A percentile compares a stretch with the other conserved stretches of the same genome.
These are phyloP conservation scores for Urocitellus parryii DNA, from an alignment of 2,113 vertebrate genomes.

Conservation along the genomic window DNA sequence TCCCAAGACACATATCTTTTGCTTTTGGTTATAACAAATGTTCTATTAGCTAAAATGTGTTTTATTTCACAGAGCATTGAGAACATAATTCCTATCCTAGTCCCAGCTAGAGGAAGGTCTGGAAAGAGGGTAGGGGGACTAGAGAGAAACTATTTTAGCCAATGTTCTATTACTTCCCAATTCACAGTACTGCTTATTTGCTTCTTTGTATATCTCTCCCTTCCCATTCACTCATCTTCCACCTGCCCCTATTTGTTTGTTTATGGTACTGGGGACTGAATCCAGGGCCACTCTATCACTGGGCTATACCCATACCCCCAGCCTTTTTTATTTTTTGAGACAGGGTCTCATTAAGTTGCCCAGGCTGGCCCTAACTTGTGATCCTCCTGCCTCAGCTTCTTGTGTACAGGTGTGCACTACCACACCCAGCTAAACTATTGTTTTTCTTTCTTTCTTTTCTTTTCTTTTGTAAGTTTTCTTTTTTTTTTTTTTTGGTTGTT, in stretches of 20 bases:
- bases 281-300: no score
- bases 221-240: not conserved
- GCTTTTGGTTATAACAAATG: constrained; percentile 35
- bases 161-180: not conserved
- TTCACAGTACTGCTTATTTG: not conserved
- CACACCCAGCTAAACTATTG: not conserved
- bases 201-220: not conserved
- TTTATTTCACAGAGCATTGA: not conserved
- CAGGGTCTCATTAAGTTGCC: not conserved
- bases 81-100: not conserved
- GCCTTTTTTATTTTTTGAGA: not conserved
- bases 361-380: not conserved
- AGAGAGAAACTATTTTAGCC: not conserved
- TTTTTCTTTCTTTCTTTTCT: no score
- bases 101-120: not conserved
- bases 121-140: not conserved
- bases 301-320: no score
- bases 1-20: not conserved
- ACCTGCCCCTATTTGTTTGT: not conserved
- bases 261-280: not conserved
- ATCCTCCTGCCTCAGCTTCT: not conserved
- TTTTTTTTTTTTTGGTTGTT: not conserved
- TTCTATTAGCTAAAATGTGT: constrained; percentile 32
- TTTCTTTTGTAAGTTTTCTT: no score
- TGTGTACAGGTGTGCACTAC: not conserved